Conservation (phyloP, 2,888 invertebrate species). For the Dioctria linearis region DNA sequence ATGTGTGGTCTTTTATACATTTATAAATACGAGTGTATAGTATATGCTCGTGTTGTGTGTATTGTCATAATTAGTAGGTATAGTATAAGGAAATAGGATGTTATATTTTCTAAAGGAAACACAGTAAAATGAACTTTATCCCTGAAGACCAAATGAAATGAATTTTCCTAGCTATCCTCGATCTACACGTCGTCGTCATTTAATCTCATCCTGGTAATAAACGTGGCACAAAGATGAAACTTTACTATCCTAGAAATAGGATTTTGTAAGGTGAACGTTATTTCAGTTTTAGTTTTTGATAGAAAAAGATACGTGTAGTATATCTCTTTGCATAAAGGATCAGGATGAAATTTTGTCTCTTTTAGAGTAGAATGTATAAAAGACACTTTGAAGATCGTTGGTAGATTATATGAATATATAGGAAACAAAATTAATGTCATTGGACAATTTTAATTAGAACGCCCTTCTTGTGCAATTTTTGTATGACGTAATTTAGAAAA, state of each 20-base stretch:
- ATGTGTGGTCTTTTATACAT: background rate
- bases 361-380: no score
- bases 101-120: slow-evolving; percentile 29
- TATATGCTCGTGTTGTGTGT: background rate
- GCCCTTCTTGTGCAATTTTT: no score
- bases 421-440: no score
- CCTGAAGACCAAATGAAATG: slow-evolving; percentile 37
- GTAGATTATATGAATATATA: no score
- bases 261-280: slow-evolving; percentile 29
- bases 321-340: no score
- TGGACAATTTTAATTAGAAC: no score
- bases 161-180: background rate
- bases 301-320: background rate
- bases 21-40: no score
- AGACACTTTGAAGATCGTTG: no score
- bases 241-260: slow-evolving; percentile 26
- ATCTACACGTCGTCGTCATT: slow-evolving; percentile 1
- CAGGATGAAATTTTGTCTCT: no score
- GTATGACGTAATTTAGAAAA: no score
- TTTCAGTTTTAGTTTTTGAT: background rate
- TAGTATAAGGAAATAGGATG: slow-evolving; percentile 51
- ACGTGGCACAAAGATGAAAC: slow-evolving; percentile 21
- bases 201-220: slow-evolving; percentile 25
- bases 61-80: slow-evolving; percentile 51
- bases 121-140: slow-evolving; percentile 43